These are phyloP conservation scores for Eulemur coronatus DNA, from an alignment of 2,797 vertebrate genomes.

Conservation along the genomic window DNA sequence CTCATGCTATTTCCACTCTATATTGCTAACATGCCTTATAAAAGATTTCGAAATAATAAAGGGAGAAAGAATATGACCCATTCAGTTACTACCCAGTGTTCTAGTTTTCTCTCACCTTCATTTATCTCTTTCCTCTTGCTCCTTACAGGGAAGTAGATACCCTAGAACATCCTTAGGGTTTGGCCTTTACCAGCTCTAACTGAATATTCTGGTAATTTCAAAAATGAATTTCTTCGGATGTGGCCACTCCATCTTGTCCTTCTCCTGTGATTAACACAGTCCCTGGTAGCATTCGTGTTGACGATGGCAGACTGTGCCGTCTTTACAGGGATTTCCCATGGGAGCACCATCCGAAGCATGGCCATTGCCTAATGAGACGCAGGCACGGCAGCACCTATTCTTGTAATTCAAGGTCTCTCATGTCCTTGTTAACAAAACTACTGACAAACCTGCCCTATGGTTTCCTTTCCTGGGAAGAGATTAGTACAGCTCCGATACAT, in stretches of 20 bases:
- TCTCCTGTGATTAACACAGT: not conserved
- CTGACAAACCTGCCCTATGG: not conserved
- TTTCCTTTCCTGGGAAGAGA: not conserved
- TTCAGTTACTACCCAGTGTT: not conserved
- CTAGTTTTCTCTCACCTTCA: not conserved
- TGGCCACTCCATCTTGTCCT: not conserved
- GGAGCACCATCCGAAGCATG: not conserved
- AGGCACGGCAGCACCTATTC: not conserved
- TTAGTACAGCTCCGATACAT: not conserved
- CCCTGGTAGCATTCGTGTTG: not conserved
- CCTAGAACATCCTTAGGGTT: not conserved
- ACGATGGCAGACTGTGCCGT: not conserved
- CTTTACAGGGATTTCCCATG: not conserved
- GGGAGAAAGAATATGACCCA: not conserved
- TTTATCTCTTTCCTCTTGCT: not conserved
- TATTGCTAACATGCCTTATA: not conserved
- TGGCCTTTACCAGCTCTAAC: not conserved
- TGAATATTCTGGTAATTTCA: conserved; percentile 16
- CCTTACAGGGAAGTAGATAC: not conserved
- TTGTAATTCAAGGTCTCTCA: not conserved
- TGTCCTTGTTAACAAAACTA: not conserved
- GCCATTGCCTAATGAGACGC: not conserved
- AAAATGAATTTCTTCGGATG: conserved; percentile 13
- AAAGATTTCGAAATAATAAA: not conserved
- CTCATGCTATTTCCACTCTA: not conserved